Percentiles rank a stretch among this genome's conserved stretches.
Evolutionary conservation across 2,797 vertebrate species (phyloP).

Genomic region (Tauraco hartlaubi): DNA sequence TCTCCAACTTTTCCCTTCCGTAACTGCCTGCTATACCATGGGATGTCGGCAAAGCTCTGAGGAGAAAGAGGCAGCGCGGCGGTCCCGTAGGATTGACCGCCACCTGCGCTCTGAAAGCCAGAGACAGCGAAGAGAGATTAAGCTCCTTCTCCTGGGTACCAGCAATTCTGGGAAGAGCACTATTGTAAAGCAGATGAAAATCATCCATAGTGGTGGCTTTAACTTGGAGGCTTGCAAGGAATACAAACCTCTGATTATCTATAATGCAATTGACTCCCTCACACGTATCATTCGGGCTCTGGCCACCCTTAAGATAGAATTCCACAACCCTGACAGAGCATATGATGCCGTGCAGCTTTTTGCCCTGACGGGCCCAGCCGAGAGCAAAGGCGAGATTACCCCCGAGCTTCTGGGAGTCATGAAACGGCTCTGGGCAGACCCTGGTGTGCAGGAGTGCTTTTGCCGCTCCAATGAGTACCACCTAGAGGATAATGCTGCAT

Average conservation of each 20-base stretch:
- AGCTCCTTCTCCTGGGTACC: slow-evolving; percentile 95
- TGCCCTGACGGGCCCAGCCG: slow-evolving; percentile 95
- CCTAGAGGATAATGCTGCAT: slow-evolving; percentile 99
- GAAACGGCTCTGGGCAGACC: slow-evolving; percentile 95
- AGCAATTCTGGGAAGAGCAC: slow-evolving; percentile 99
- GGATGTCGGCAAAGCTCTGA: slow-evolving; percentile 99
- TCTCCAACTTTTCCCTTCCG: slow-evolving; percentile 36
- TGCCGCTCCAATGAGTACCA: slow-evolving; percentile 98
- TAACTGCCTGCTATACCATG: slow-evolving; percentile 89
- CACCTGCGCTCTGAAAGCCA: slow-evolving; percentile 99
- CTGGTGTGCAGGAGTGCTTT: slow-evolving; percentile 97
- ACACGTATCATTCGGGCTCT: slow-evolving; percentile 98
- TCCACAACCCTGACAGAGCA: slow-evolving; percentile 95
- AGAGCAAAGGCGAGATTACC: slow-evolving; percentile 98
- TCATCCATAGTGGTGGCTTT: slow-evolving; percentile 98
- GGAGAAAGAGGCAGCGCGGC: slow-evolving; percentile 99
- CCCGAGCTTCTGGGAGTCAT: slow-evolving; percentile 95
- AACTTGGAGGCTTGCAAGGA: slow-evolving; percentile 98
- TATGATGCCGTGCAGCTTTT: slow-evolving; percentile 98
- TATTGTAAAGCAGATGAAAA: slow-evolving; percentile 99
- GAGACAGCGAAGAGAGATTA: slow-evolving; percentile 96
- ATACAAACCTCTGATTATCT: slow-evolving; percentile 97
- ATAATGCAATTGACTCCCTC: slow-evolving; percentile 98
- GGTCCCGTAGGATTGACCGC: slow-evolving; percentile 96
- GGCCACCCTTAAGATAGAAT: slow-evolving; percentile 96